Evolutionary conservation across 2,113 vertebrate genomes (phyloP).

Genomic region (Entomyzon cyanotis): DNA sequence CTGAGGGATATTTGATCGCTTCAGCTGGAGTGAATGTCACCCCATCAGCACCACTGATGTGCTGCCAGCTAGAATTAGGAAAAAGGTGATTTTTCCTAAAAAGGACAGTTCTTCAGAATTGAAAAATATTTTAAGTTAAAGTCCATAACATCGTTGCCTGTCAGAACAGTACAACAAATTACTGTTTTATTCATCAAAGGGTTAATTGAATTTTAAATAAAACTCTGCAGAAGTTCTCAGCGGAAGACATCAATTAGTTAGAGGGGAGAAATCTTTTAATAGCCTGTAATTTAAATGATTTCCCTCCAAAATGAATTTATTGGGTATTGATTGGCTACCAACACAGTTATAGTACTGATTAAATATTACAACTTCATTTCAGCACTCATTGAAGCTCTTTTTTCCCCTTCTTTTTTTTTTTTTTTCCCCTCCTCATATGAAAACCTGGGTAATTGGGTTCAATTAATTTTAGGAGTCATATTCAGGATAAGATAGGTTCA

Average conservation of each 20-base stretch:
- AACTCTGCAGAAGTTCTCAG: slow-evolving; percentile 32
- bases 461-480: slow-evolving; percentile 20
- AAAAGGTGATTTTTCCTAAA: neutral
- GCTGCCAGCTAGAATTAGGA: neutral
- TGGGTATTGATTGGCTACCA: slow-evolving; percentile 51
- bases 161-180: neutral
- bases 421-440: neutral
- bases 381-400: neutral
- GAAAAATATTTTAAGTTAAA: neutral
- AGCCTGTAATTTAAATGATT: slow-evolving; percentile 55
- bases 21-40: neutral
- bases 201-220: slow-evolving; percentile 62
- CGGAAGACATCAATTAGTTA: slow-evolving; percentile 28
- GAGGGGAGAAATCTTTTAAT: slow-evolving; percentile 61
- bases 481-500: neutral
- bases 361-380: slow-evolving; percentile 31
- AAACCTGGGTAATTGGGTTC: neutral
- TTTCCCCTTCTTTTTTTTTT: neutral
- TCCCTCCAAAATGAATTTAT: slow-evolving; percentile 61
- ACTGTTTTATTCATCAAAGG: slow-evolving; percentile 25
- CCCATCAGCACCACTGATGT: neutral
- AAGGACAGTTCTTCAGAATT: neutral
- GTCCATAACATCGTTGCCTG: neutral
- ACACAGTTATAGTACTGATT: slow-evolving; percentile 49
- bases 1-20: neutral